Evolutionary conservation across 92 coral and sea anemone genomes (phyloP), one percentile per base, ranked within the genome.

Genomic region (Siderastrea siderea): DNA sequence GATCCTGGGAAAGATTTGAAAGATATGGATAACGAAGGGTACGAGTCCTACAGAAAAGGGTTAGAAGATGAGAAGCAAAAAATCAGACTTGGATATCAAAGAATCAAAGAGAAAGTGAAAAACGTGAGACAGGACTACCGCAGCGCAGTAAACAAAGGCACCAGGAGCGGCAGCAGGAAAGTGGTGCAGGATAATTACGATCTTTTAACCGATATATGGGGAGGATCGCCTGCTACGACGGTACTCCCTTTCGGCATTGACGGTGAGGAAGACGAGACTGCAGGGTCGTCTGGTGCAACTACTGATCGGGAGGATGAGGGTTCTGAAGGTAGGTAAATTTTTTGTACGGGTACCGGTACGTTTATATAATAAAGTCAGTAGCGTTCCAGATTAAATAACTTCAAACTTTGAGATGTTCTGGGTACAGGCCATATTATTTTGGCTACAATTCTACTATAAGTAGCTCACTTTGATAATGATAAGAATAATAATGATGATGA

Each of bases 81-180:
- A 64, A 64, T 6, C 60, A 74, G 12, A 74, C 82, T 47, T 88
- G 89, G 77, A 55, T 89, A 89, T 68, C 61, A 67, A 49, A 46
- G 89, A 49, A 82, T 89, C 16, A 71, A 71, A 54, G 89, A 85
- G 66, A 76, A 85, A 50, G 67, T 85, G 5, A 92, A 92, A 78
- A 81, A 79, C 59, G 85, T 89, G 43, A 62, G 89, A 58, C 95
- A 93, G 74, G 83, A 82, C 74, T 90, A 89, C 78, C 66, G 80
- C 9, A 89, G 53, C 45, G 91, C 93, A 48, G 95, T 92, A 5
- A 89, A 76, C 68, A 90, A 73, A 50, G 95, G 95, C 51, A 68
- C 79, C 48, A 80, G 95, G 70, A 92, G 95, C 71, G 86, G 93
- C 68, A 85, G 93, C 81, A 91, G 88, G 11, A 92, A 86, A 75